Evolutionary conservation across 2,888 invertebrate genomes (phyloP), one percentile per base, ranked within the genome.

Genomic region (Cantharis flavilabris): DNA sequence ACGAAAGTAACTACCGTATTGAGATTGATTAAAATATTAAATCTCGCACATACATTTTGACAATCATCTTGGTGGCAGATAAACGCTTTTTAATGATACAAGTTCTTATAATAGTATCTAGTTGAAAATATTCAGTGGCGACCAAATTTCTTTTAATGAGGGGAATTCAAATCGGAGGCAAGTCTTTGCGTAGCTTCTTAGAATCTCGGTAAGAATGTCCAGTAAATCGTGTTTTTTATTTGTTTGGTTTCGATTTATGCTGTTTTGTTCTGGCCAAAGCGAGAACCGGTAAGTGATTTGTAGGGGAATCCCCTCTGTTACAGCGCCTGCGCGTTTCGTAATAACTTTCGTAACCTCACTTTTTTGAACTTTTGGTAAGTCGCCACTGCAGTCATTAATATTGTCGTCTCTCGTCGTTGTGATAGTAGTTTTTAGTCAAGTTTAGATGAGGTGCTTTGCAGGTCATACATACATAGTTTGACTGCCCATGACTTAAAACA

Each of bases 341-440:
- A n/a, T 5, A 49, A 49, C 49, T 49, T 49, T 49, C 2, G 3
- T 49, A 49, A 49, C n/a, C 49, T 49, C 49, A 49, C 49, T 49
- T 13, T 49, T 49, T 49, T 9, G 5, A n/a, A n/a, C n/a, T 49
- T 49, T 2, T 49, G 13, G 13, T 23, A n/a, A 67, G 65, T 67
- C 65, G 65, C 65, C 65, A 67, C 65, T 77, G 74, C 65, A 78
- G 65, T 73, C 75, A 76, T 78, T 78, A 75, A 78, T 78, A 76
- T 78, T 78, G 78, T 78, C 76, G 78, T 78, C 77, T 77, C 77
- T 78, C 76, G 78, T 78, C 76, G 78, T 78, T 78, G 78, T 78
- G 78, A 78, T 78, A 78, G 78, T 78, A 78, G 78, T 62, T 75
- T 77, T 77, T 72, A 72, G 63, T 18, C 30, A 72, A 74, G 49